Percentiles rank a stretch among this genome's conserved stretches.
Conservation (phyloP, 1,140 invertebrate genomes). For the Zelostemma sp. region DNA sequence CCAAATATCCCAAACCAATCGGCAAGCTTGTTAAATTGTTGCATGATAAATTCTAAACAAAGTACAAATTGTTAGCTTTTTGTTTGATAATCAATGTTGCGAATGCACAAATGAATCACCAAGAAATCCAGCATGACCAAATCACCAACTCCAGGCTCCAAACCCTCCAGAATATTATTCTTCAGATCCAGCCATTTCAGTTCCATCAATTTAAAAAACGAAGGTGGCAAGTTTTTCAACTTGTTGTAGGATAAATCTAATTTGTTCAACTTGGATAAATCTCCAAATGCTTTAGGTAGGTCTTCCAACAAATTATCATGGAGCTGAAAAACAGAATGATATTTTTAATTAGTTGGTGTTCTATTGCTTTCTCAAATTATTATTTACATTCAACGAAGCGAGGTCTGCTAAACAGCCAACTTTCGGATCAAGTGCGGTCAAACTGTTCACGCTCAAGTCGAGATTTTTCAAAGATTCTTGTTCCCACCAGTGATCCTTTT, state of each 20-base stretch:
- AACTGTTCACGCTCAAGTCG: constrained; percentile 84
- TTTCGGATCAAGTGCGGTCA: constrained; percentile 77
- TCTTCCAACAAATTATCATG: constrained; percentile 83
- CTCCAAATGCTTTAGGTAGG: constrained; percentile 83
- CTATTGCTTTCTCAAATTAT: neutral
- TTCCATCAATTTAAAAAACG: constrained; percentile 78
- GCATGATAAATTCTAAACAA: constrained; percentile 74
- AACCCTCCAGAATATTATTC: constrained; percentile 73
- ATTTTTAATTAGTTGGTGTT: neutral
- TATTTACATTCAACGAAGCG: constrained; percentile 78
- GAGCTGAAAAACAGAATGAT: constrained; percentile 70
- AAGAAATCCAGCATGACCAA: constrained; percentile 79
- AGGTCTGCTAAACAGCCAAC: constrained; percentile 80
- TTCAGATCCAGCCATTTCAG: constrained; percentile 79
- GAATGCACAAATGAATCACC: constrained; percentile 64
- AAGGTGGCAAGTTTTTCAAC: constrained; percentile 74
- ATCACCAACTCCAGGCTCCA: constrained; percentile 78
- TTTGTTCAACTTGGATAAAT: constrained; percentile 79
- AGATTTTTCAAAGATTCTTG: constrained; percentile 81
- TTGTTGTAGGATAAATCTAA: constrained; percentile 87
- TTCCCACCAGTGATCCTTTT: constrained; percentile 87
- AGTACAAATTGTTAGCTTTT: constrained; percentile 13
- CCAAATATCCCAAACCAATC: constrained; percentile 73
- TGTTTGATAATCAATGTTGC: no score
- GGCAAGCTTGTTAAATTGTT: constrained; percentile 73